phyloP scores from a whole-genome alignment of 2,888 invertebrate genomes.

The Holacanthella duospinosa region DNA sequence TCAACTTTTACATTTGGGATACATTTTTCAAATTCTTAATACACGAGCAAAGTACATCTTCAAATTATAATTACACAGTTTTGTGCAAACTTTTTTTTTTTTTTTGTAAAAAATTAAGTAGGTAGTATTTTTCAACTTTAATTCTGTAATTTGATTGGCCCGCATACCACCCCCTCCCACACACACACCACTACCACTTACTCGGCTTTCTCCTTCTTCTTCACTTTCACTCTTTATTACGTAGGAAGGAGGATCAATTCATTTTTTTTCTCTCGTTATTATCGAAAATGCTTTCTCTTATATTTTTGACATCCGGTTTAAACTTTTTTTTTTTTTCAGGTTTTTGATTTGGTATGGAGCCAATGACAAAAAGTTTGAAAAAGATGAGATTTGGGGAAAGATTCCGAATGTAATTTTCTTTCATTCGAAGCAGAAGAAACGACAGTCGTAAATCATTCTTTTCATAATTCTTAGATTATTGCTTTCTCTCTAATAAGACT shows the following conservation, averaged over 20 bases:
- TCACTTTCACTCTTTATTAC: no score
- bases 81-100: neutral
- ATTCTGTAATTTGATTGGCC: no score
- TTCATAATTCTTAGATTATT: no score
- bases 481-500: no score
- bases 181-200: neutral
- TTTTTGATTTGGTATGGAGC: constrained; percentile 36
- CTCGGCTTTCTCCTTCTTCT: neutral
- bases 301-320: neutral
- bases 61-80: neutral
- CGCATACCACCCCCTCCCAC: no score
- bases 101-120: neutral
- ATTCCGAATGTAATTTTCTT: constrained; percentile 34
- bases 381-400: constrained; percentile 35
- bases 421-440: constrained; percentile 13
- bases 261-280: no score
- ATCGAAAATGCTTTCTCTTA: no score
- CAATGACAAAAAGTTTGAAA: constrained; percentile 23
- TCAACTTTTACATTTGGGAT: constrained; percentile 28
- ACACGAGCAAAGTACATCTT: constrained; percentile 28
- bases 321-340: constrained; percentile 13
- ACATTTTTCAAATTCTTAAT: constrained; percentile 30
- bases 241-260: no score
- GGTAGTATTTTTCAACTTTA: no score
- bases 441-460: neutral